phyloP scores from a whole-genome alignment of 1,140 invertebrate genomes.

The Proctacanthus coquilletti region DNA sequence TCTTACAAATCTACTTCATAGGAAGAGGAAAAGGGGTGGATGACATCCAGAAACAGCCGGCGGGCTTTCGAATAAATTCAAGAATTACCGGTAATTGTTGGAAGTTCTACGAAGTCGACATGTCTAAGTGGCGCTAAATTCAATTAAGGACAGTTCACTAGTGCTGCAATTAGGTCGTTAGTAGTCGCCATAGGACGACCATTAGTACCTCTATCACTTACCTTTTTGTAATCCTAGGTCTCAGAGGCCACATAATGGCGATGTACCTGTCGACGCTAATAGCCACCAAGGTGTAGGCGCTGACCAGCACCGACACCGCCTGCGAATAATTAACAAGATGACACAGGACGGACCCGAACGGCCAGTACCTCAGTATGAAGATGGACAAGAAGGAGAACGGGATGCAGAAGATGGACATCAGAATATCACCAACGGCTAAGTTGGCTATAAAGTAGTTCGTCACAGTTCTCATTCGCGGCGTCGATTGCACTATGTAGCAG shows the following conservation, averaged over 20 bases:
- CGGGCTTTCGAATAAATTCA: too few species aligned
- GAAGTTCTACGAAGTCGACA: too few species aligned
- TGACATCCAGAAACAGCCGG: too few species aligned
- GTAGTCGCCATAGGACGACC: too few species aligned
- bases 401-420: constrained; percentile 74
- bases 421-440: constrained; percentile 66
- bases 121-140: too few species aligned
- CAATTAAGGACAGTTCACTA: too few species aligned
- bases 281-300: constrained; percentile 69
- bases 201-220: too few species aligned
- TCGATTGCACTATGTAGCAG: constrained; percentile 62
- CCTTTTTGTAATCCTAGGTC: constrained; percentile 57
- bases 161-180: too few species aligned
- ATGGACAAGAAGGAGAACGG: constrained; percentile 68
- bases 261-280: constrained; percentile 76
- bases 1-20: too few species aligned
- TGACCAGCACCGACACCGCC: constrained; percentile 66
- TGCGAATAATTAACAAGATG: constrained; percentile 61
- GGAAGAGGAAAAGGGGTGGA: too few species aligned
- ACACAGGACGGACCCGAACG: constrained; percentile 63
- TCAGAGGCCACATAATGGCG: constrained; percentile 74
- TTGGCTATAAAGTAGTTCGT: constrained; percentile 81
- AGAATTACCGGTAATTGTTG: too few species aligned
- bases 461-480: constrained; percentile 67
- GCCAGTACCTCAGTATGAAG: constrained; percentile 61